A percentile compares a stretch with the other conserved stretches of the same genome.
Conservation (phyloP, 2,888 invertebrate genomes). For the Pardosa pseudoannulata region DNA sequence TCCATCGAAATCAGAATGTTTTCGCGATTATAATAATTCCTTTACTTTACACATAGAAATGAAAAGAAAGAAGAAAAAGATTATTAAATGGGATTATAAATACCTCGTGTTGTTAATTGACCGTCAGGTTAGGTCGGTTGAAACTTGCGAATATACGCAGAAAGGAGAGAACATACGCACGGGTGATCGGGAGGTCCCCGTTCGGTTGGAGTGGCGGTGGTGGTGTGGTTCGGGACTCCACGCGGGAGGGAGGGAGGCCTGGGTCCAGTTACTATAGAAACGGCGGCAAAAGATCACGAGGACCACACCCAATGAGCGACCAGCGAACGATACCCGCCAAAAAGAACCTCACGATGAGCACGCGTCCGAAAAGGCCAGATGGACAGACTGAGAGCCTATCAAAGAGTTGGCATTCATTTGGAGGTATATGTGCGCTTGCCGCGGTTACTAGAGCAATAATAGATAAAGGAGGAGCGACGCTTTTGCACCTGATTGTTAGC, state of each 20-base stretch:
- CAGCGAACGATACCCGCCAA: slow-evolving; percentile 9
- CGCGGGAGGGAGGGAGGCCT: slow-evolving; percentile 2
- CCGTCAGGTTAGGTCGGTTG: not conserved
- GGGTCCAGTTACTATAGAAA: slow-evolving; percentile 36
- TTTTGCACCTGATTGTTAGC: no score
- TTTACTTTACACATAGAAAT: no score
- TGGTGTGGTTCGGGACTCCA: slow-evolving; percentile 1
- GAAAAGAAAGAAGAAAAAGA: no score
- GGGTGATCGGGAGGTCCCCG: not conserved
- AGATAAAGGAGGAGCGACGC: no score
- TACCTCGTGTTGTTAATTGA: no score
- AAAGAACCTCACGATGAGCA: not conserved
- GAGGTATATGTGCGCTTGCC: no score
- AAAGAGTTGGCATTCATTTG: not conserved
- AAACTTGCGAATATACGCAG: not conserved
- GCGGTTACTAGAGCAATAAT: no score
- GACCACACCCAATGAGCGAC: slow-evolving; percentile 57
- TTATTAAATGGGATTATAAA: no score
- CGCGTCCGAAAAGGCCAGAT: not conserved
- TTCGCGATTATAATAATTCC: no score
- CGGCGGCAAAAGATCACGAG: slow-evolving; percentile 46
- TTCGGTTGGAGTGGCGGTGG: not conserved
- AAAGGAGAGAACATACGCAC: not conserved
- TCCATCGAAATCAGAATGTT: no score
- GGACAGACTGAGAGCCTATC: not conserved